Conservation (phyloP, 2,113 vertebrate genomes). For the Corythornis madagascariensis region DNA sequence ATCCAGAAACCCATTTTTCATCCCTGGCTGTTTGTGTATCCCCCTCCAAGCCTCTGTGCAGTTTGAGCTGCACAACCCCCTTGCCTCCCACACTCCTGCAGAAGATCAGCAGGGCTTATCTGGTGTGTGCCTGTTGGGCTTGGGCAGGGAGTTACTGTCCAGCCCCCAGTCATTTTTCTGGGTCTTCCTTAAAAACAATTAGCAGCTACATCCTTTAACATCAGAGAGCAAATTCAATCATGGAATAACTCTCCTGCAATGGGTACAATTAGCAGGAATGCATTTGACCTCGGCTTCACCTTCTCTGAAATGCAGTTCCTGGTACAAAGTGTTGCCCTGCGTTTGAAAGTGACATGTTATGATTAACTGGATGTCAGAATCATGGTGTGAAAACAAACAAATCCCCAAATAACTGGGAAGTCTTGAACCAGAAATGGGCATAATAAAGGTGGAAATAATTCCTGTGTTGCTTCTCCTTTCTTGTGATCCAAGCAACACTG, state of each 20-base stretch:
- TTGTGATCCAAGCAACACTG: accelerated
- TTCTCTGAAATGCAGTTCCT: conserved; percentile 36
- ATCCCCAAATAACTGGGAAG: background rate
- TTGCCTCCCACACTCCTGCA: background rate
- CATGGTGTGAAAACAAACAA: conserved; percentile 26
- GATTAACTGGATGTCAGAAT: conserved; percentile 9
- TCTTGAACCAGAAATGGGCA: background rate
- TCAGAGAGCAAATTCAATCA: conserved; percentile 26
- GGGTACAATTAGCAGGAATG: conserved; percentile 46
- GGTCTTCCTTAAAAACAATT: conserved; percentile 45
- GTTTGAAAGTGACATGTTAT: background rate
- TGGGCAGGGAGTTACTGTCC: background rate
- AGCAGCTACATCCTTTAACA: conserved; percentile 30
- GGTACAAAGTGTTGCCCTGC: conserved; percentile 9
- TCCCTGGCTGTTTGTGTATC: accelerated
- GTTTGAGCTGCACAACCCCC: background rate
- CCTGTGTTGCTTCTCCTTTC: background rate
- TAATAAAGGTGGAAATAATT: background rate
- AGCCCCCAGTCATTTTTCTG: background rate
- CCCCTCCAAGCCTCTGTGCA: background rate
- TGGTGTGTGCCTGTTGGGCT: accelerated
- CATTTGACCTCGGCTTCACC: background rate
- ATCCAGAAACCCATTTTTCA: background rate
- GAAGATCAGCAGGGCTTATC: conserved; percentile 4
- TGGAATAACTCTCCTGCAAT: conserved; percentile 1